Base-by-base conservation (phyloP, 1,140 invertebrate genomes). In the Galleria mellonella region DNA sequence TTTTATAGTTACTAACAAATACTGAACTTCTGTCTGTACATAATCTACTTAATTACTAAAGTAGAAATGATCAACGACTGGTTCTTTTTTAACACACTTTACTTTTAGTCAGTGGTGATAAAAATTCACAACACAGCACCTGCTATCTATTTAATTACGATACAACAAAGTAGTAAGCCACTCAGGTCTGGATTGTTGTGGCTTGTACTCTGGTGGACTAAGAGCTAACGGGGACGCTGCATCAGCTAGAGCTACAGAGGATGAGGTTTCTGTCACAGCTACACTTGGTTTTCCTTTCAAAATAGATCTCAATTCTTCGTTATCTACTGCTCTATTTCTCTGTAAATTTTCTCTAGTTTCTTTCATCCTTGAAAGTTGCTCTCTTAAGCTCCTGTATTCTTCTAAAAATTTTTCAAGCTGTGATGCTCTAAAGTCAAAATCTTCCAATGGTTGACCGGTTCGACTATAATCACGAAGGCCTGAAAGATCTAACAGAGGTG, bases 301-400 rank as follows among this genome's bases (percentile, higher is more conserved):
- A 40, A 89, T 89, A 7, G 85, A 82, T 52, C 87, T 85, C 7
- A 88, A 70, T 37, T 88, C 87, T 32, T 83, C 76, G 49, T 85
- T 87, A 12, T 69, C 81, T 3, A 64, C 67, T 12, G 83, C 77
- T 32, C 87, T 74, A 17, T 79, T 85, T 53, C 87, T 85, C 62
- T 89, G 89, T 43, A 92, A 87, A 47, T 87, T 90, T 58, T 92
- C 92, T 63, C 92, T 91, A 15, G 91, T 92, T 59, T 92, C 90
- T 62, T 93, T 93, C 92, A 94, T 94, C 69, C 90, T 91, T 42
- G 89, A 91, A 46, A 94, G 70, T 68, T 94, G 92, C 69, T 93
- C 91, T 70, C 93, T 91, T 32, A 94, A 86, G 57, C 86, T 90
- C 52, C 91, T 87, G 63, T 94, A 94, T 60, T 94, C 92, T 63